Conservation (phyloP, 2,113 vertebrate species). For the Carassius auratus region DNA sequence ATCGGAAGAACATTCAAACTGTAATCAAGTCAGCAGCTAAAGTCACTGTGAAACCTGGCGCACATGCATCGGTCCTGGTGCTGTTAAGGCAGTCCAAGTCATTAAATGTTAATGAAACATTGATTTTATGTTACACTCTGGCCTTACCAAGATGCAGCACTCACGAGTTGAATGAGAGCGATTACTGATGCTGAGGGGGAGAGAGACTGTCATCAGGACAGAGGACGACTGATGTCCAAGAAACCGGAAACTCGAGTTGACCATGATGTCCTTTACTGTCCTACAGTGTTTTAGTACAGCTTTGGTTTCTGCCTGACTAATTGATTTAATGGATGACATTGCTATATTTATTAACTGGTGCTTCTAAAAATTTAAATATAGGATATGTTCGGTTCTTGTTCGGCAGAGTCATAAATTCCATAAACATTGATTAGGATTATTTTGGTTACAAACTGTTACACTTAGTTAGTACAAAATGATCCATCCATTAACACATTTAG, state of each 20-base stretch:
- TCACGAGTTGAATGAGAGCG: slow-evolving; percentile 71
- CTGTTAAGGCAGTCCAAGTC: slow-evolving; percentile 78
- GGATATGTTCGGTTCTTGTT: not conserved
- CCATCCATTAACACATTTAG: not conserved
- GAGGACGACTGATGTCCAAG: slow-evolving; percentile 59
- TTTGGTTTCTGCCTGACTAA: not conserved
- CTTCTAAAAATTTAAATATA: not conserved
- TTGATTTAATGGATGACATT: slow-evolving; percentile 10
- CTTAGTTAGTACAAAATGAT: not conserved
- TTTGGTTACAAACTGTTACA: not conserved
- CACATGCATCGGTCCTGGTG: slow-evolving; percentile 76
- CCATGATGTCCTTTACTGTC: slow-evolving; percentile 75
- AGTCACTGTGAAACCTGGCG: slow-evolving; percentile 63
- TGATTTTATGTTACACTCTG: slow-evolving; percentile 79
- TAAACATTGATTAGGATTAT: not conserved
- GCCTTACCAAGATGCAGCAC: slow-evolving; percentile 71
- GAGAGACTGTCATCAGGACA: slow-evolving; percentile 77
- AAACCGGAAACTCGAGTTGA: slow-evolving; percentile 75
- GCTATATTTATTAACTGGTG: not conserved
- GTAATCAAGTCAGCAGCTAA: slow-evolving; percentile 53
- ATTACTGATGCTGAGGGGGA: slow-evolving; percentile 59
- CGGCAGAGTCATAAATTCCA: not conserved
- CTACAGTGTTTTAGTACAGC: slow-evolving; percentile 68
- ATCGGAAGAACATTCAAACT: slow-evolving; percentile 36
- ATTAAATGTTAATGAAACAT: slow-evolving; percentile 84